These are phyloP conservation scores for Pseudachorutes palmiensis DNA, from an alignment of 1,140 invertebrate species.

Conservation along the genomic window DNA sequence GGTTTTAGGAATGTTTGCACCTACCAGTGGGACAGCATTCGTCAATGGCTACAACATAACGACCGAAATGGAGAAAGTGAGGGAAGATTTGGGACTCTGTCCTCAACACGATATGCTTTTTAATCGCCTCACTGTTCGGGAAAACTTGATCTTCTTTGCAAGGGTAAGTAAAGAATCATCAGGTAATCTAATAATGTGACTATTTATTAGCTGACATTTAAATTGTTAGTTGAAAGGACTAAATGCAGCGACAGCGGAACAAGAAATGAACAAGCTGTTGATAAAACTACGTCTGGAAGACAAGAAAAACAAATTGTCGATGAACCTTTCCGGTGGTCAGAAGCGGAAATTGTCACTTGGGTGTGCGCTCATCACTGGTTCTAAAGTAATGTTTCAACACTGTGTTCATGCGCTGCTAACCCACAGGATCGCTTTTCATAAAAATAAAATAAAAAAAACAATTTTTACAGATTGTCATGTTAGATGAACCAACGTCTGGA, in stretches of 20 bases:
- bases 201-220: neutral
- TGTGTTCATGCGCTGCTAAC: neutral
- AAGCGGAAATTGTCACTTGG: constrained; percentile 77
- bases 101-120: constrained; percentile 93
- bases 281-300: constrained; percentile 50
- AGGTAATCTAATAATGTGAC: neutral
- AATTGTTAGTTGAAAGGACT: constrained; percentile 33
- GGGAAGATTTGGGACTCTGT: constrained; percentile 71
- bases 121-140: constrained; percentile 73
- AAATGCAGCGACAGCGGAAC: constrained; percentile 8
- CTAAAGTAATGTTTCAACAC: constrained; percentile 38
- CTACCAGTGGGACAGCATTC: constrained; percentile 54
- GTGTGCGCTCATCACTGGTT: constrained; percentile 64
- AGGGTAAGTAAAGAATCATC: constrained; percentile 44
- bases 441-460: neutral
- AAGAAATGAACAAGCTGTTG: constrained; percentile 17
- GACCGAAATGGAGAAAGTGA: constrained; percentile 51
- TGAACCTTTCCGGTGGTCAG: constrained; percentile 73
- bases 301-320: constrained; percentile 57
- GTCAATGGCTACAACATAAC: constrained; percentile 60
- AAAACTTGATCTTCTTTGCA: constrained; percentile 82
- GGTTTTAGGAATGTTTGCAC: constrained; percentile 52
- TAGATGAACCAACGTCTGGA: constrained; percentile 44
- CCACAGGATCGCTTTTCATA: neutral
- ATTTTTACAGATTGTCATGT: constrained; percentile 24